Conservation (phyloP, 2,888 invertebrate species). For the Drosophila siamana region DNA sequence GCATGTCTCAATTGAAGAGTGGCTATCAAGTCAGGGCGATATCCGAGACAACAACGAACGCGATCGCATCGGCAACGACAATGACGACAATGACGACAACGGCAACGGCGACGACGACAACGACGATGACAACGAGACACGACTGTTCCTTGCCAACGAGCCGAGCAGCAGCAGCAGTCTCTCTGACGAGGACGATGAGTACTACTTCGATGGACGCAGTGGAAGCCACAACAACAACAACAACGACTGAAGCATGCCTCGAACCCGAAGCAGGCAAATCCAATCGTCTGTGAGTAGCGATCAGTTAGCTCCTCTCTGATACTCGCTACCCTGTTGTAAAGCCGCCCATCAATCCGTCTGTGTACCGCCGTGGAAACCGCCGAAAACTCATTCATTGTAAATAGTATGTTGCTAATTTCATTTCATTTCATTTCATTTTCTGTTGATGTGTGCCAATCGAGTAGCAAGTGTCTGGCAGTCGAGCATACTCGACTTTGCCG, state of each 20-base stretch:
- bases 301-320: not conserved
- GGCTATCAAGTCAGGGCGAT: slow-evolving; percentile 85
- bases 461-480: slow-evolving; percentile 1
- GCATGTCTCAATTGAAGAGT: slow-evolving; percentile 86
- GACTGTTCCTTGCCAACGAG: slow-evolving; percentile 67
- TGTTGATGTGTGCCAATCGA: not conserved
- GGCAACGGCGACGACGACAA: slow-evolving; percentile 50
- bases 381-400: no score
- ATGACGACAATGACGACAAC: slow-evolving; percentile 58
- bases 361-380: no score
- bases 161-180: slow-evolving; percentile 69
- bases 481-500: not conserved
- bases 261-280: slow-evolving; percentile 84
- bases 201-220: slow-evolving; percentile 85
- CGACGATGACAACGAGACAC: slow-evolving; percentile 53
- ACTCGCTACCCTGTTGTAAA: not conserved
- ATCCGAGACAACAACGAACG: slow-evolving; percentile 68
- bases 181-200: slow-evolving; percentile 84
- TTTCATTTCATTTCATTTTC: not conserved
- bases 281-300: slow-evolving; percentile 85
- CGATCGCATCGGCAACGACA: slow-evolving; percentile 49
- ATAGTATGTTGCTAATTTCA: no score
- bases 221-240: slow-evolving; percentile 65
- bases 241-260: slow-evolving; percentile 64
- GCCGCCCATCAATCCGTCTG: not conserved